These are phyloP conservation scores for Mesocentrotus franciscanus DNA, from an alignment of 53 echinoderm and acorn worm species.

Conservation along the genomic window DNA sequence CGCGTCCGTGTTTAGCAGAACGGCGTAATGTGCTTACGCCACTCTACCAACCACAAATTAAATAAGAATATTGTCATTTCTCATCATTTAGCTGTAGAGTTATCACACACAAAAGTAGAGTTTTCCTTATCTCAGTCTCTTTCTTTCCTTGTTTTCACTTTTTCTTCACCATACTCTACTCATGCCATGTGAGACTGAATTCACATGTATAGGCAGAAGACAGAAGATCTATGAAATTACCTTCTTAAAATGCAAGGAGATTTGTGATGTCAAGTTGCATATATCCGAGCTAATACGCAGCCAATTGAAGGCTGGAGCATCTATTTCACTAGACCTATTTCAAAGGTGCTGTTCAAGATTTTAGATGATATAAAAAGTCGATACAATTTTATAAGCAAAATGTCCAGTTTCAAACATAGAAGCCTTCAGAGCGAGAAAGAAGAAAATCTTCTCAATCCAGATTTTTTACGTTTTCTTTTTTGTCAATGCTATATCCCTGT, in stretches of 20 bases:
- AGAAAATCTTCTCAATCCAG: not conserved
- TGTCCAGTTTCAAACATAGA: not conserved
- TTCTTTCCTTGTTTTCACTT: not conserved
- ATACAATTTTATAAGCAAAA: not conserved
- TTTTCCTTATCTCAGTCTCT: not conserved
- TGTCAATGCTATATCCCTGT: not conserved
- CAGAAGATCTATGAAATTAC: not conserved
- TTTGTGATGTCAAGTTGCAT: constrained; percentile 4
- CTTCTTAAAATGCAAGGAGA: constrained; percentile 6
- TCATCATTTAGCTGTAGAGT: not conserved
- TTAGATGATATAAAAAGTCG: too few relatives aligned
- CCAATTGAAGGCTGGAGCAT: not conserved
- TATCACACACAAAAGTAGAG: not conserved
- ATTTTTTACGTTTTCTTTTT: not conserved
- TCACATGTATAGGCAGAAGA: constrained; percentile 5
- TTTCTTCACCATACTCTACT: not conserved
- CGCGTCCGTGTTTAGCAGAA: too few relatives aligned
- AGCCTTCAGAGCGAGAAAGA: not conserved
- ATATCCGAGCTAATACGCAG: not conserved
- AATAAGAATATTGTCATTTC: not conserved
- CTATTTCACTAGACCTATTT: not conserved
- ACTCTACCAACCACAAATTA: too few relatives aligned
- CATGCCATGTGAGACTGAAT: constrained; percentile 3
- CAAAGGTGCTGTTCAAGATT: too few relatives aligned
- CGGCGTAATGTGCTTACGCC: too few relatives aligned